Evolutionary conservation across 2,888 invertebrate species (phyloP).

Genomic region (Phasia obesa): DNA sequence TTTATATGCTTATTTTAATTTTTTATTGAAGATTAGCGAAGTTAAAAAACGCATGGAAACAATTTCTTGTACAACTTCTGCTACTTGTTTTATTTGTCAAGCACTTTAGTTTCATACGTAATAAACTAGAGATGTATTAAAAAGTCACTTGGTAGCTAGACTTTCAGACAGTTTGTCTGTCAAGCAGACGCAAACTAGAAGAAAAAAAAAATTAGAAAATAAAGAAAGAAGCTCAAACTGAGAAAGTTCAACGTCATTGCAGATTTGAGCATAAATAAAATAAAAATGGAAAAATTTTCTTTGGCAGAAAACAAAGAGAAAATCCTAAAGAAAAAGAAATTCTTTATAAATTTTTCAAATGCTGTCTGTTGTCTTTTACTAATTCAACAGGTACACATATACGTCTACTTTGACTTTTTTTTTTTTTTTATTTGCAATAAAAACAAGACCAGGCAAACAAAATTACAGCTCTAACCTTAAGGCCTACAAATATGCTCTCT

Average conservation of each 20-base stretch:
- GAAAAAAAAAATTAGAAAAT: no score
- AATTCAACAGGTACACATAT: conserved; percentile 52
- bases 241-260: conserved; percentile 66
- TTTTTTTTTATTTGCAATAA: background rate
- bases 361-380: conserved; percentile 13
- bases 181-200: conserved; percentile 20
- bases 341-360: conserved; percentile 35
- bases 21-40: background rate
- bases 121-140: conserved; percentile 27
- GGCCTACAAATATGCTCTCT: conserved; percentile 22
- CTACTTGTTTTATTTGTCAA: conserved; percentile 51
- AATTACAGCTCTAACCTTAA: conserved; percentile 44
- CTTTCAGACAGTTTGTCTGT: conserved; percentile 43
- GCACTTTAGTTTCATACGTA: conserved; percentile 32
- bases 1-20: background rate
- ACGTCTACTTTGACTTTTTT: no score
- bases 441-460: conserved; percentile 21
- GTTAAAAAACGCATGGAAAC: background rate
- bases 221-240: conserved; percentile 6
- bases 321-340: conserved; percentile 22
- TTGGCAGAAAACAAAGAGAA: conserved; percentile 9
- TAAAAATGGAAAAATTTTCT: conserved; percentile 15
- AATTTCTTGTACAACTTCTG: conserved; percentile 9
- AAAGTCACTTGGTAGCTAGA: conserved; percentile 21
- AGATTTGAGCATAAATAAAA: conserved; percentile 27